Evolutionary conservation across 23 tunicate species (phyloP).

Genomic region (Oikopleura vanhoeffeni): DNA sequence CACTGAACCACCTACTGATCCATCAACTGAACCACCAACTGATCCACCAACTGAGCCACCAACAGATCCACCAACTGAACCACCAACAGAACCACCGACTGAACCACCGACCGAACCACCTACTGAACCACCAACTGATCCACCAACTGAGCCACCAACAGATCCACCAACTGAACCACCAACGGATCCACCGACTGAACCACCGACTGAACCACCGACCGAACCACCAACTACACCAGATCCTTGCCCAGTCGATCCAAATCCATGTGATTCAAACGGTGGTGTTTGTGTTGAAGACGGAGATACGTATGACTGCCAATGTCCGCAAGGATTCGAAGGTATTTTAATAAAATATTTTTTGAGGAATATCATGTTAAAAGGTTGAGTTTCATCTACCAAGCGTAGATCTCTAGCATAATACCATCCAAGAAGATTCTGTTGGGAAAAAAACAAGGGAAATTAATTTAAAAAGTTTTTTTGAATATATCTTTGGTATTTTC

Average conservation of each 20-base stretch:
- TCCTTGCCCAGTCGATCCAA: background rate
- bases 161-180: background rate
- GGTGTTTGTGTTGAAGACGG: background rate
- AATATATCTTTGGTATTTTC: too few species aligned
- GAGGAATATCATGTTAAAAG: too few species aligned
- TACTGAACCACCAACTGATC: background rate
- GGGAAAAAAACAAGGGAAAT: too few species aligned
- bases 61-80: background rate
- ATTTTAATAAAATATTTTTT: too few species aligned
- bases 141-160: background rate
- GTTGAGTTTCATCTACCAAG: too few species aligned
- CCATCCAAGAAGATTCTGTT: too few species aligned
- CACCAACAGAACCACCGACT: background rate
- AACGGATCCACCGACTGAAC: background rate
- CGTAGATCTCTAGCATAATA: too few species aligned
- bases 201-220: background rate
- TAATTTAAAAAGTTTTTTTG: too few species aligned
- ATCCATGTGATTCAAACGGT: background rate
- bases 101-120: background rate
- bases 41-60: background rate
- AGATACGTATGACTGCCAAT: background rate
- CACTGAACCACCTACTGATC: background rate
- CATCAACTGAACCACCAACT: constrained; percentile 2
- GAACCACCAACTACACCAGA: background rate
- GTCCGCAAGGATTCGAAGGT: background rate